A percentile compares a stretch with the other conserved stretches of the same genome.
phyloP scores from a whole-genome alignment of 2,113 vertebrate species.

The Morone saxatilis region DNA sequence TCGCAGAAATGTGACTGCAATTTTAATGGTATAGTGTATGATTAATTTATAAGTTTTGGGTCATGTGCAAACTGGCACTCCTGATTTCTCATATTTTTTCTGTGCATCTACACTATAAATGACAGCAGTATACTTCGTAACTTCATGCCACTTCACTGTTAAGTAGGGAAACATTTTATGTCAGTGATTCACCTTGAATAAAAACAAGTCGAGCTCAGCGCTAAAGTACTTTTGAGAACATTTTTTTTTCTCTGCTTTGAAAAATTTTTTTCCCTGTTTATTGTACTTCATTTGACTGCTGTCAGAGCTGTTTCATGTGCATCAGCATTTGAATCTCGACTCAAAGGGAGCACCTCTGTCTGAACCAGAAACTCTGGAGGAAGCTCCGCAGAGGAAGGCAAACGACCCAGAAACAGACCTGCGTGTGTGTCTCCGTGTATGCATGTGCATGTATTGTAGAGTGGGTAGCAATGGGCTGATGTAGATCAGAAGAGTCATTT shows the following conservation, averaged over 20 bases:
- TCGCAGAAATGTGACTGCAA: slow-evolving; percentile 28
- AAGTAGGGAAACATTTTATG: slow-evolving; percentile 27
- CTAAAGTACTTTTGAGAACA: slow-evolving; percentile 39
- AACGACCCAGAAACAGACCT: slow-evolving; percentile 69
- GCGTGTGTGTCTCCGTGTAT: not conserved
- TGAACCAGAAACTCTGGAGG: slow-evolving; percentile 74
- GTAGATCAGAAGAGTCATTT: slow-evolving; percentile 35
- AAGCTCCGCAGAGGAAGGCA: slow-evolving; percentile 59
- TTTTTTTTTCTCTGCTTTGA: slow-evolving; percentile 42
- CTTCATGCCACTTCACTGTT: slow-evolving; percentile 14
- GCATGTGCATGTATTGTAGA: not conserved
- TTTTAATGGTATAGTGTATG: slow-evolving; percentile 16
- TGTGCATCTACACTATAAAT: slow-evolving; percentile 16
- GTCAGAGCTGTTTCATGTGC: slow-evolving; percentile 65
- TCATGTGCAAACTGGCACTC: not conserved
- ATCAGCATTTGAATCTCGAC: slow-evolving; percentile 64
- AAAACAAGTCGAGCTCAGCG: slow-evolving; percentile 44
- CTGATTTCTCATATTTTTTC: not conserved
- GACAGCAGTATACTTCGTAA: slow-evolving; percentile 1
- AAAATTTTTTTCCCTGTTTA: slow-evolving; percentile 43
- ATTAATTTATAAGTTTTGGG: slow-evolving; percentile 20
- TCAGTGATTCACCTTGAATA: slow-evolving; percentile 55
- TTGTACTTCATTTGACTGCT: slow-evolving; percentile 66
- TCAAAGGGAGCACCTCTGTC: slow-evolving; percentile 66
- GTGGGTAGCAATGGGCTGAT: slow-evolving; percentile 40